phyloP scores from a whole-genome alignment of 2,797 vertebrate species.

The Hippoglossus hippoglossus region DNA sequence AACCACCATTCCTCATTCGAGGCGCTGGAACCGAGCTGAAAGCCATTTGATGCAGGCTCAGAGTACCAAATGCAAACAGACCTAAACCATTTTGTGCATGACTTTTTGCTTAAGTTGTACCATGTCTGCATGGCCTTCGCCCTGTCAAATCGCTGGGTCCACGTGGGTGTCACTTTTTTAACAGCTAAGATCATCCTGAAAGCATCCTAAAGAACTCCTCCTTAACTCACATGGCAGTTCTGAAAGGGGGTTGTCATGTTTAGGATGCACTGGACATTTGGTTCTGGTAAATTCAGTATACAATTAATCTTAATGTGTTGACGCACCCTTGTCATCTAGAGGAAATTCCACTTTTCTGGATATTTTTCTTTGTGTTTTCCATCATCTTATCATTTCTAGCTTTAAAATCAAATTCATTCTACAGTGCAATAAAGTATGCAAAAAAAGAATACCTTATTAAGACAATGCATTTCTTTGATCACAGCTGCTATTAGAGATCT shows the following conservation, averaged over 20 bases:
- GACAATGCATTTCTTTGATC: background rate
- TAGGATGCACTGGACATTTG: background rate
- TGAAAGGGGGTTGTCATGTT: background rate
- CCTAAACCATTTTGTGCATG: slow-evolving; percentile 8
- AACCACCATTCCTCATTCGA: slow-evolving; percentile 15
- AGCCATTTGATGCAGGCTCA: background rate
- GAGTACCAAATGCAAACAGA: background rate
- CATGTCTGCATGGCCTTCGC: background rate
- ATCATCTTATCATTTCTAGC: too few relatives aligned
- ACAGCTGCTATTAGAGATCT: background rate
- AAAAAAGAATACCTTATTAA: background rate
- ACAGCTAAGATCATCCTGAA: too few relatives aligned
- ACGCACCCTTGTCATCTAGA: background rate
- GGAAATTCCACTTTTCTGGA: background rate
- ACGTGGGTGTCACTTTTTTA: too few relatives aligned
- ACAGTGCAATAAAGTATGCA: background rate
- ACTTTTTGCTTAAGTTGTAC: background rate
- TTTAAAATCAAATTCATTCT: too few relatives aligned
- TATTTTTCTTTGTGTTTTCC: too few relatives aligned
- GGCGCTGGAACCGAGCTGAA: background rate
- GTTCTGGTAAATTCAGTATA: background rate
- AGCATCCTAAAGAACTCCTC: too few relatives aligned
- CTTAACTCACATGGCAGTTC: too few relatives aligned
- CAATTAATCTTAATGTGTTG: background rate
- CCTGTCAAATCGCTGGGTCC: slow-evolving; percentile 1